Evolutionary conservation across 2,113 vertebrate genomes (phyloP), one percentile per base, ranked within the genome.

Genomic region (Tursiops truncatus): DNA sequence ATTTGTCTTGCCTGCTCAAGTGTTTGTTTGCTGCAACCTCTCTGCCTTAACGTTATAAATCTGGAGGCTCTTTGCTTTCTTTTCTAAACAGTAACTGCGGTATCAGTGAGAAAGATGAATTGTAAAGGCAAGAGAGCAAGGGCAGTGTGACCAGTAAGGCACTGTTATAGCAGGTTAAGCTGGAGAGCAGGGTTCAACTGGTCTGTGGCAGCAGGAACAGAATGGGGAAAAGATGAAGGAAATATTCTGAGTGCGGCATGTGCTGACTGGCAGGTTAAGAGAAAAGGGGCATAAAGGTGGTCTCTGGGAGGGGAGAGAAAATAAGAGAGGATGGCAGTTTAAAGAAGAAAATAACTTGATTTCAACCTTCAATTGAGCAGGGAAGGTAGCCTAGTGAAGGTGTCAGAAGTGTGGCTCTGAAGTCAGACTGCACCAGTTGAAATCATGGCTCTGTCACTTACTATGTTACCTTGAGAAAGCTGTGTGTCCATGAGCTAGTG

Each of bases 91-190:
- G 70, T 89, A 28, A 33, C 65, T 12, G 10, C 9, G 6, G 47
- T 68, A 7, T 36, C 26, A 31, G 73, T 5, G 47, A 63, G 41
- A 26, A 58, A 28, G 73, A 12, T 15, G 9, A 41, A 5, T 26
- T 9, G 3, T 3, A 8, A 65, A 83, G 8, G 13, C 1, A 3
- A 25, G 31, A 60, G 21, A 28, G 36, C 47, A 6, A 36, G 13
- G 53, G 8, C 1, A 9, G 2, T 25, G 36, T 1, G 14, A 11
- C 12, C 21, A 23, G n/a, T 3, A 0, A 11, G 31, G 70, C 0
- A 1, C 53, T 12, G 33, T 23, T 6, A 33, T 0, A 9, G 50
- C 4, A 3, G 31, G 56, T 15, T 15, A 50, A 33, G 36, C 76
- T 50, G 12, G 53, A 71, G 86, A 20, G 47, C 17, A 62, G 11